Base-by-base conservation (phyloP, 2,797 vertebrate genomes). In the Lithobates pipiens region DNA sequence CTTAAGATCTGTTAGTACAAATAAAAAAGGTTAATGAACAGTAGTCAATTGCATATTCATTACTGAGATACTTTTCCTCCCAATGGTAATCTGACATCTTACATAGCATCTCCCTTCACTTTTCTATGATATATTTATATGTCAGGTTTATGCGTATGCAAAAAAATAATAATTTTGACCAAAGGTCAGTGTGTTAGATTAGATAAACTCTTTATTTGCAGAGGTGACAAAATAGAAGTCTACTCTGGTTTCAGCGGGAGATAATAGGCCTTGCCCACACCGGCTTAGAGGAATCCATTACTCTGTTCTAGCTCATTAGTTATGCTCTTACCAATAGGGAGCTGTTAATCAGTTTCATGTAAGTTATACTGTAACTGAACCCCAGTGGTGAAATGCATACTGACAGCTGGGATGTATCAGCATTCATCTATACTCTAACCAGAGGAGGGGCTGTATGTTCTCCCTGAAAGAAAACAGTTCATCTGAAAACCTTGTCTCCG, bases 321-420 rank as follows among this genome's bases (percentile, higher is more conserved):
- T 83, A 87, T 87, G 85, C 85, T 68, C 32, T 29, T 32, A 68
- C 34, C 39, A 39, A 77, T 29, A 42, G 57, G 70, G 80, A 83
- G 44, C 32, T 87, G 69, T 83, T 83, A 87, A 83, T 83, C 67
- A 79, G 79, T 79, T 79, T 77, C n/a, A n/a, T 74, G 85, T 83
- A 83, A 87, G 61, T 25, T 68, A 83, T 73, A 69, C 80, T 73
- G 85, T 83, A 87, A 87, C 80, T 8, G 36, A 25, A 83, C 54
- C 46, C 80, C 34, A 1, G 9, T 25, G 57, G 68, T 74, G 85
- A 87, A 83, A 83, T 23, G 70, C 46, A 83, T 68, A 86, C 74
- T n/a, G 57, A 46, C 54, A 73, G 27, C 23, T 18, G 27, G 36
- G 44, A 63, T 77, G 39, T 72, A 77, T 86, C 85, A 50, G 25